Percentiles rank a stretch among this genome's conserved stretches.
phyloP scores from a whole-genome alignment of 2,113 vertebrate genomes.

The Onychostruthus taczanowskii region DNA sequence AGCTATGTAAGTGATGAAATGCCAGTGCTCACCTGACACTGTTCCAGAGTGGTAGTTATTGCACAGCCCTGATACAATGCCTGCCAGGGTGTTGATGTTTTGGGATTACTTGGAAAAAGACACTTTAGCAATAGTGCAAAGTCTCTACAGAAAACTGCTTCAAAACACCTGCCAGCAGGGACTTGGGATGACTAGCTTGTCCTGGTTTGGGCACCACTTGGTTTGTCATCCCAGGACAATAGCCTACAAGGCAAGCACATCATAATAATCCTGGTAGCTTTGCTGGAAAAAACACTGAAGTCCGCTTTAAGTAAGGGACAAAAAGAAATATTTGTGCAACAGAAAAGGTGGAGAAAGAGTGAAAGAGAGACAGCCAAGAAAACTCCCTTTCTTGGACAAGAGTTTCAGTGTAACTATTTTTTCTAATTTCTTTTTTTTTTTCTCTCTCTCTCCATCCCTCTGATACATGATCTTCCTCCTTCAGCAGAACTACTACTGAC shows the following conservation, averaged over 20 bases:
- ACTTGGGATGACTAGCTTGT: background rate
- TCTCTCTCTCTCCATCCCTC: background rate
- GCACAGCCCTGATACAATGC: background rate
- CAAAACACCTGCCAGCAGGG: background rate
- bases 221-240: background rate
- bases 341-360: background rate
- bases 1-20: background rate
- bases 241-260: background rate
- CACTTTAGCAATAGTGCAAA: background rate
- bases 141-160: background rate
- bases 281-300: background rate
- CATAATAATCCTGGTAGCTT: background rate
- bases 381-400: background rate
- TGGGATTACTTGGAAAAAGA: background rate
- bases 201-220: background rate
- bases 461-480: background rate
- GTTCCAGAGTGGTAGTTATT: background rate
- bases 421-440: background rate
- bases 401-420: background rate
- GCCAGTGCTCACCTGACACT: background rate
- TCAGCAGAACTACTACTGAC: background rate
- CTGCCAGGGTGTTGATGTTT: background rate
- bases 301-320: background rate
- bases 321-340: rapidly evolving
- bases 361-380: background rate